These are phyloP conservation scores for Lates calcarifer DNA, from an alignment of 2,113 vertebrate genomes.

Conservation along the genomic window DNA sequence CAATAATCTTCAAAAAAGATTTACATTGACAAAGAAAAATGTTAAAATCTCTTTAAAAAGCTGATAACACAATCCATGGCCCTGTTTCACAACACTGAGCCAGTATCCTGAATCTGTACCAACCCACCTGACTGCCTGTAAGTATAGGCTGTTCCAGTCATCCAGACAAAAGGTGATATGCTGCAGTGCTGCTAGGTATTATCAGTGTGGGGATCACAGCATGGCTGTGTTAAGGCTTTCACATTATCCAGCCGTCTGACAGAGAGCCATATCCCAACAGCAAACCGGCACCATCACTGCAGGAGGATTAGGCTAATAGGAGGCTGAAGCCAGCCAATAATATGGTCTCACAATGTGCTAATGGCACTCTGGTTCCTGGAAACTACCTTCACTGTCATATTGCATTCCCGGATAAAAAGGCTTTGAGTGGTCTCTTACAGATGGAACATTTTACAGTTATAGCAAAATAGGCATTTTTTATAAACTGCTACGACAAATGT, in stretches of 20 bases:
- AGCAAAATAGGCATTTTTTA: neutral
- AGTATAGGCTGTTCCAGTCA: neutral
- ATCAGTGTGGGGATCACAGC: slow-evolving; percentile 33
- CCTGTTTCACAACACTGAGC: neutral
- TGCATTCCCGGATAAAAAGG: neutral
- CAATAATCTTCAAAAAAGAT: too few relatives aligned
- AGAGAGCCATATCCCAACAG: slow-evolving; percentile 27
- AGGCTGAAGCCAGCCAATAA: slow-evolving; percentile 23
- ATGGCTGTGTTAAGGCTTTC: slow-evolving; percentile 11
- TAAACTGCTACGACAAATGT: neutral
- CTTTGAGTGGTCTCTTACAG: neutral
- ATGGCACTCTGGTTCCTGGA: slow-evolving; percentile 5
- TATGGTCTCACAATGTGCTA: neutral
- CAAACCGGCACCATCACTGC: slow-evolving; percentile 25
- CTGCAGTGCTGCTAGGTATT: slow-evolving; percentile 9
- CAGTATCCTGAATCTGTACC: neutral
- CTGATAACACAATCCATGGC: too few relatives aligned
- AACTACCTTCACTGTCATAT: slow-evolving; percentile 29
- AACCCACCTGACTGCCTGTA: neutral
- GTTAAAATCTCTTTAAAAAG: too few relatives aligned
- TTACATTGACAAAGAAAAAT: too few relatives aligned
- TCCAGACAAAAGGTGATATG: slow-evolving; percentile 19
- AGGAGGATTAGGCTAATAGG: slow-evolving; percentile 30
- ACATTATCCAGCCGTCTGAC: slow-evolving; percentile 22
- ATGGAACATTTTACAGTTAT: neutral